Evolutionary conservation across 1,140 invertebrate genomes (phyloP), one percentile per base, ranked within the genome.

Genomic region (Hydropsyche tenuis): DNA sequence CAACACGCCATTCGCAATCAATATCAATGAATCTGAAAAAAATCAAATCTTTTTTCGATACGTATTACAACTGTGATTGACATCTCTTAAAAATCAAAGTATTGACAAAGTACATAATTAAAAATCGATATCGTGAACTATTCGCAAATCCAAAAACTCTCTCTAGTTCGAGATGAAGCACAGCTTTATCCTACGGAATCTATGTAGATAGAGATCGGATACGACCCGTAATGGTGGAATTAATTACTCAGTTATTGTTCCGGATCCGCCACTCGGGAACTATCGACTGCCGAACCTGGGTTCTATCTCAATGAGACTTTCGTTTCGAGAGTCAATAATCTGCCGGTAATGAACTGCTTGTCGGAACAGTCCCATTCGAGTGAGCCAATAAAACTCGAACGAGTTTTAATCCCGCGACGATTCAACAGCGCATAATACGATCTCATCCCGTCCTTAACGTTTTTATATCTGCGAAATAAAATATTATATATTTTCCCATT

Each of bases 241-340:
- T 60, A 60, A 60, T 60, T 60, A 60, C 23, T 25, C 22, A n/a
- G 56, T 60, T 25, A 60, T 60, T 60, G 56, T 60, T 60, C 56
- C 56, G 22, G 56, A 60, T 25, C 56, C 56, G 9, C 56, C 56
- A 60, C 56, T 60, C 23, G 22, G 56, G 56, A 60, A 60, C 56
- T 60, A 60, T 60, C 56, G 51, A 53, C 51, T 20, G 51, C 18
- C 51, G 18, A 53, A 53, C 22, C 30, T 3, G 30, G 30, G 9
- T 37, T 37, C 30, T 37, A 9, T 37, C 22, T 22, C 18, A 60
- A 60, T 60, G 56, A 20, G 56, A 60, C 56, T 60, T 60, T 60
- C 56, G 23, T 60, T 60, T 60, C 56, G 56, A 60, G 56, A 60
- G 56, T 60, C 56, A 60, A 60, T 60, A 60, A 60, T 60, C 20